Evolutionary conservation across 2,113 vertebrate genomes (phyloP).

Genomic region (Paradoxurus hermaphroditus): DNA sequence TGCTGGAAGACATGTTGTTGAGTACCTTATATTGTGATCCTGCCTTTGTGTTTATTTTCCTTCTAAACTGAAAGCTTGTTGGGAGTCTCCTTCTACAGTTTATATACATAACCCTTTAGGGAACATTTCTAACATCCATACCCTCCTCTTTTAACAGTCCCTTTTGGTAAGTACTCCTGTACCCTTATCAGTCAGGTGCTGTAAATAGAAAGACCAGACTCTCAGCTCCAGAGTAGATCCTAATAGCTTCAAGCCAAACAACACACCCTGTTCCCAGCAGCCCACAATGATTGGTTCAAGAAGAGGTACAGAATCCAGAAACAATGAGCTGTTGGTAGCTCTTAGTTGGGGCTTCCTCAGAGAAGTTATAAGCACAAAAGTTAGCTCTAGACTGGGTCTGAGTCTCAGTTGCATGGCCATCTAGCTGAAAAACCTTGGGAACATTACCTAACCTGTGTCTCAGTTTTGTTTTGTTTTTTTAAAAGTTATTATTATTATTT

Average conservation of each 20-base stretch:
- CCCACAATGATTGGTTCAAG: neutral
- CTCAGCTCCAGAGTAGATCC: neutral
- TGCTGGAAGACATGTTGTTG: neutral
- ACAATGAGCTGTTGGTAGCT: neutral
- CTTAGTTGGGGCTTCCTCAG: neutral
- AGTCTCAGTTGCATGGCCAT: neutral
- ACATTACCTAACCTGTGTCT: neutral
- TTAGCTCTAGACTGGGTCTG: neutral
- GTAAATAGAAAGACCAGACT: neutral
- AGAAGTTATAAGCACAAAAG: neutral
- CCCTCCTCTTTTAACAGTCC: neutral
- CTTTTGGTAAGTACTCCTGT: neutral
- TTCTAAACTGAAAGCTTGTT: neutral
- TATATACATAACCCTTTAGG: neutral
- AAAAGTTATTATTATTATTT: too few species aligned
- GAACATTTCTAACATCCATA: neutral
- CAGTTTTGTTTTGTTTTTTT: neutral
- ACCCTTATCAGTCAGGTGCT: neutral
- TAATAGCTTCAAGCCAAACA: neutral
- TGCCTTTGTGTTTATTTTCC: neutral
- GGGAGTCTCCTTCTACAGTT: neutral
- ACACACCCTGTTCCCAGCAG: neutral
- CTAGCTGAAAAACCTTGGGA: neutral
- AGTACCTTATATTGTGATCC: neutral
- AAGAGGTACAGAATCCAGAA: neutral